Base-by-base conservation (phyloP, 2,797 vertebrate genomes). In the Enteromius argenteus region DNA sequence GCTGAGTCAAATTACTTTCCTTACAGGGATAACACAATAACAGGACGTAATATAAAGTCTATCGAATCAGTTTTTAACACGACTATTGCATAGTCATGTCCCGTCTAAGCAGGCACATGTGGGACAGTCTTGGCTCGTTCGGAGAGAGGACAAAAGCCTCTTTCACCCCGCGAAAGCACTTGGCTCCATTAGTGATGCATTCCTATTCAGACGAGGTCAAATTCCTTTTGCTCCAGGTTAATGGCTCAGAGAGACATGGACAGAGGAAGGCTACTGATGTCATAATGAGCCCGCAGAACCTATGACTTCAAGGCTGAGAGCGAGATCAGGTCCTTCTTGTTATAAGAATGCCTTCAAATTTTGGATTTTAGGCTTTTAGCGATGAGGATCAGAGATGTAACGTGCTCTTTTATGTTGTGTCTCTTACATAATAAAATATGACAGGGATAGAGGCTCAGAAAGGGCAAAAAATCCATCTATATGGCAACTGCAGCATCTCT, bases 171-270 rank as follows among this genome's bases (percentile, higher is more conserved):
- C 19, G 76, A 73, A 84, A 89, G 92, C 91, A 74, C 85, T 72
- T 72, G 14, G 75, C 46, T 87, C 91, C 90, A 90, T 92, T 93
- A 92, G 89, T 84, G 15, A 85, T 80, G 88, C 84, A 87, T 89
- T 90, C 87, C 89, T 90, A 89, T 80, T 86, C 88, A 91, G 88
- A 87, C 13, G 88, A 86, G 93, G 93, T 92, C 91, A 92, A 90
- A 93, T 93, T 93, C 93, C 88, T 91, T 75, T 86, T 77, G 90
- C 82, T 80, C 82, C 60, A 78, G 66, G 86, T 87, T 88, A 87
- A 90, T 87, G 82, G 88, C 89, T 86, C 87, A 37, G 81, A 86
- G 62, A 0, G 72, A 89, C 75, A 79, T 5, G 42, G 49, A 62
- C 23, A 19, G 74, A 71, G 62, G n/a, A 17, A 67, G 75, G 62